Conservation (phyloP, 1,140 invertebrate genomes). For the Bathynomus jamesi region DNA sequence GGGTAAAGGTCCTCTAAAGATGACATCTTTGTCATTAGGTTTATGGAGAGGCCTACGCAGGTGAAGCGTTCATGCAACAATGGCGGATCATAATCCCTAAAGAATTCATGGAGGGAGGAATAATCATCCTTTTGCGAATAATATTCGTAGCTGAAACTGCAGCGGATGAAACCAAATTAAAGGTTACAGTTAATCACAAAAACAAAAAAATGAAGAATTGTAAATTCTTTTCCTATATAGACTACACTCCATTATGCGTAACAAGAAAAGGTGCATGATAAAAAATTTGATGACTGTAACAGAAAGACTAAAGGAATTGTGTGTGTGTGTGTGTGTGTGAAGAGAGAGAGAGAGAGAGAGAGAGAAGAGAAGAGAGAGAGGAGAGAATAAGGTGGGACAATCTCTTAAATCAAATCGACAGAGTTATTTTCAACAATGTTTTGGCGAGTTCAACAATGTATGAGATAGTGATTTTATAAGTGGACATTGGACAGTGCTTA, state of each 20-base stretch:
- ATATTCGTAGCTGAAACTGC: slow-evolving; percentile 63
- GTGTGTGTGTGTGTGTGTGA: too few relatives aligned
- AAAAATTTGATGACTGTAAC: too few relatives aligned
- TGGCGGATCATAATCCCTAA: slow-evolving; percentile 63
- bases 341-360: too few relatives aligned
- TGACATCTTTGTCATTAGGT: slow-evolving; percentile 54
- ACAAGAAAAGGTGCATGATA: too few relatives aligned
- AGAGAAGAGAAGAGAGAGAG: too few relatives aligned
- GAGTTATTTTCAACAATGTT: too few relatives aligned
- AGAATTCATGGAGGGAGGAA: slow-evolving; percentile 57
- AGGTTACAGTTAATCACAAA: background rate
- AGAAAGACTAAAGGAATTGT: too few relatives aligned
- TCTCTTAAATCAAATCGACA: too few relatives aligned
- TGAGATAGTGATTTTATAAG: too few relatives aligned
- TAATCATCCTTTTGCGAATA: slow-evolving; percentile 51
- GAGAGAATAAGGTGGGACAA: too few relatives aligned
- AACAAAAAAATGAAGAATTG: background rate
- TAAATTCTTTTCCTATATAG: background rate
- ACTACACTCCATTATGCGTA: background rate
- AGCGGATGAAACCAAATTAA: background rate
- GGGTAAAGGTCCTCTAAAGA: slow-evolving; percentile 43
- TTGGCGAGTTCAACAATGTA: too few relatives aligned
- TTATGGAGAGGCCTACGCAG: slow-evolving; percentile 76
- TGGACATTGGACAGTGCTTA: too few relatives aligned
- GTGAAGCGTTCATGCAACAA: slow-evolving; percentile 69